Evolutionary conservation across 2,888 invertebrate species (phyloP), one percentile per base, ranked within the genome.

Genomic region (Arenicola marina): DNA sequence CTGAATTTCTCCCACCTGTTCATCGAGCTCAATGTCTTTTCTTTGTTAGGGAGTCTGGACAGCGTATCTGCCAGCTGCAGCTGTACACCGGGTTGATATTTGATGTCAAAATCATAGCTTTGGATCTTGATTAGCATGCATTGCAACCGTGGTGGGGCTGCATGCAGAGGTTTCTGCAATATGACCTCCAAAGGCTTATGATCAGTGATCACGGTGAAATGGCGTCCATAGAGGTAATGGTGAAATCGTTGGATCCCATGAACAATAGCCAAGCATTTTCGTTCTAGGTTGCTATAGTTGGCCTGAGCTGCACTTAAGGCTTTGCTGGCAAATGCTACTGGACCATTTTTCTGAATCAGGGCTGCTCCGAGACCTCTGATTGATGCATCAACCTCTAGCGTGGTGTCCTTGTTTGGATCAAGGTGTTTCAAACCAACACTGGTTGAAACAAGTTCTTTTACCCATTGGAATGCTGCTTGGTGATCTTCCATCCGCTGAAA

Each of bases 241-340:
- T 67, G 67, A 59, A 75, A 76, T 18, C 62, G 48, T 28, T 68
- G 62, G 3, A 65, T 61, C 18, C 71, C 72, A 62, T 62, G 70
- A 0, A 74, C 45, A 3, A 73, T 60, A 1, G 67, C 70, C 31
- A 66, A 62, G 45, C 67, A 51, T 54, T 74, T 70, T 28, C 68
- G 61, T 53, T 72, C 70, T 4, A 73, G 74, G 48, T 71, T 69
- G 7, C 67, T 70, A 56, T 73, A 75, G 4, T 61, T 63, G 4
- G 43, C 31, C 61, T 75, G 73, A n/a, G 69, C 62, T 29, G 58
- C 56, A 1, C 70, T 72, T 4, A 75, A 55, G 1, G 72, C 56
- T 62, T 71, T 72, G 0, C 72, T 73, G 28, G 74, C 72, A 56
- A 65, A 76, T 1, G 65, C 65, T 1, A 75, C 63, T 0, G 69